Percentiles rank a stretch among this genome's conserved stretches.
Conservation (phyloP, 2,888 invertebrate genomes). For the Cremastobaeus sp. region DNA sequence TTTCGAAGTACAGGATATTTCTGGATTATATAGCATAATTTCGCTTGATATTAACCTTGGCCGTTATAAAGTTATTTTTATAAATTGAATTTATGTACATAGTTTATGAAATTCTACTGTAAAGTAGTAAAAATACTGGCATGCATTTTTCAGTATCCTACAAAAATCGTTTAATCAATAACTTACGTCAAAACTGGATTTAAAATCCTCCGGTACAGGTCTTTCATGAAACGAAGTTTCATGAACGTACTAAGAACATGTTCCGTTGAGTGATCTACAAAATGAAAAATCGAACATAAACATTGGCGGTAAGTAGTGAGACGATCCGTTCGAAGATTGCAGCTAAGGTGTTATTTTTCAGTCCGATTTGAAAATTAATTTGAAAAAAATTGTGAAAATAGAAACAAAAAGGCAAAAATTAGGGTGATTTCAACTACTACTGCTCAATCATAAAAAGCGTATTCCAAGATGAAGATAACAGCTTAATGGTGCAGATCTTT, state of each 20-base stretch:
- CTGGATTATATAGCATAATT: too few species aligned
- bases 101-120: too few species aligned
- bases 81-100: neutral
- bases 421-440: slow-evolving; percentile 35
- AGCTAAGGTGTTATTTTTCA: too few species aligned
- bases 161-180: too few species aligned
- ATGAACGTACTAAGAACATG: slow-evolving; percentile 74
- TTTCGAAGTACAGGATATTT: too few species aligned
- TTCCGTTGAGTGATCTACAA: slow-evolving; percentile 75
- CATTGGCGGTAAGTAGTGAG: too few species aligned
- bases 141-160: too few species aligned
- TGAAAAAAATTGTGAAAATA: slow-evolving; percentile 31
- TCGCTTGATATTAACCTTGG: too few species aligned
- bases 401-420: slow-evolving; percentile 23
- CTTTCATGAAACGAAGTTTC: slow-evolving; percentile 71
- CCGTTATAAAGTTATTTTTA: too few species aligned
- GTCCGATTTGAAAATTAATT: too few species aligned
- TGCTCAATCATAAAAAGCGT: slow-evolving; percentile 37
- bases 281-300: slow-evolving; percentile 4
- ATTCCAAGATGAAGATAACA: slow-evolving; percentile 19
- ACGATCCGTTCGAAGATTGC: too few species aligned
- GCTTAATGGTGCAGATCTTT: slow-evolving; percentile 32
- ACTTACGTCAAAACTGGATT: slow-evolving; percentile 76
- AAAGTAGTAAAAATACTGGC: too few species aligned
- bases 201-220: slow-evolving; percentile 71